These are phyloP conservation scores for Melanotaenia parkinsoni DNA, from an alignment of 2,797 vertebrate species.

Conservation along the genomic window DNA sequence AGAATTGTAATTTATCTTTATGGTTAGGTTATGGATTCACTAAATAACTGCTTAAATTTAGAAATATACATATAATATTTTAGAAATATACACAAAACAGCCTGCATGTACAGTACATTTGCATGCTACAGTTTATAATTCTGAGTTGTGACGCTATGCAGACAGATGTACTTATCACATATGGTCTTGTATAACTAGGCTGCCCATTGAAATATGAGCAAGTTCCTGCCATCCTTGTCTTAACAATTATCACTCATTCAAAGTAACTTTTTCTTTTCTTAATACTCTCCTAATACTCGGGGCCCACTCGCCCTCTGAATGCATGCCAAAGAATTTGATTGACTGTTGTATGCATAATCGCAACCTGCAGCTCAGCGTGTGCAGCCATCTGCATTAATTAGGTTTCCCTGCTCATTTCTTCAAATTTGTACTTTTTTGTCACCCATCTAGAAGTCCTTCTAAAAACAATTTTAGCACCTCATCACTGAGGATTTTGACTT, in stretches of 20 bases:
- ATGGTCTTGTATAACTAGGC: not conserved
- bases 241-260: not conserved
- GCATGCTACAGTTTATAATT: not conserved
- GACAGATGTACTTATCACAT: not conserved
- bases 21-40: too few relatives aligned
- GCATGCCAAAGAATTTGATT: not conserved
- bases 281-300: not conserved
- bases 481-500: not conserved
- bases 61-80: not conserved
- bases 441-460: too few relatives aligned
- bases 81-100: not conserved
- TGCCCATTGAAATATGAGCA: not conserved
- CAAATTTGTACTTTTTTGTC: too few relatives aligned
- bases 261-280: not conserved
- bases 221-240: not conserved
- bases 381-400: not conserved
- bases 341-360: not conserved
- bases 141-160: not conserved
- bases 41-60: too few relatives aligned
- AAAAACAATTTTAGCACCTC: not conserved
- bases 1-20: too few relatives aligned
- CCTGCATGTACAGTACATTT: not conserved
- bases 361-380: not conserved
- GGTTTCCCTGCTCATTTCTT: not conserved
- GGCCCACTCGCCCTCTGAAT: not conserved